Evolutionary conservation across 2,888 invertebrate genomes (phyloP), one percentile per base, ranked within the genome.

Genomic region (Drosophila borborema): DNA sequence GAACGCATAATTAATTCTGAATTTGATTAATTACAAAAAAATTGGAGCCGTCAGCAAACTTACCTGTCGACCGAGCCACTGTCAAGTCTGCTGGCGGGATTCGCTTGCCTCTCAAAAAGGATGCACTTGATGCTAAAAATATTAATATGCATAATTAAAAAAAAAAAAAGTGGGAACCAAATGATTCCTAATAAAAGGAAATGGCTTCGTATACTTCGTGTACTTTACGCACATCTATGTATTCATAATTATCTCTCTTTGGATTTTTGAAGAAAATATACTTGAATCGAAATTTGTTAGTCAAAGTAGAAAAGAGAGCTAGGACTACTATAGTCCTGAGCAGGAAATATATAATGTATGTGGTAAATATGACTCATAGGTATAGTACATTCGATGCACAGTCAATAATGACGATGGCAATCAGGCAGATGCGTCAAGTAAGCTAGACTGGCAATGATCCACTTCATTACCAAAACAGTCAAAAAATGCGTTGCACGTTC

Each of bases 401-500:
- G 77, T 31, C 48, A 75, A 77, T 78, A 72, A 65, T 61, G 43
- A 46, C n/a, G 28, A 54, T 9, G 20, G 12, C 23, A 46, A 34
- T 34, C 18, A 20, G 34, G 40, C n/a, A 48, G 20, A 23, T 46
- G 51, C 20, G 48, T 45, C 18, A 20, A 41, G 23, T 60, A 8
- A 20, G 54, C 23, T 6, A 8, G 38, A 40, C 64, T 41, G 43
- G 40, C 48, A 65, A 64, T 77, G 68, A 64, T 77, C 49, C 38
- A 72, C 66, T 66, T 73, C 62, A 72, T 63, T 68, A 72, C 60
- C 72, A 79, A 80, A 78, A 69, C 56, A 64, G 60, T 53, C 59
- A 36, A 62, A 61, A 59, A 63, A 91, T 91, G 86, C 92, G 70
- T 67, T 76, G 82, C 92, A 91, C 91, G 91, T 90, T 77, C 88